Base-by-base conservation (phyloP, 2,888 invertebrate species). In the Calephelis perditalis region DNA sequence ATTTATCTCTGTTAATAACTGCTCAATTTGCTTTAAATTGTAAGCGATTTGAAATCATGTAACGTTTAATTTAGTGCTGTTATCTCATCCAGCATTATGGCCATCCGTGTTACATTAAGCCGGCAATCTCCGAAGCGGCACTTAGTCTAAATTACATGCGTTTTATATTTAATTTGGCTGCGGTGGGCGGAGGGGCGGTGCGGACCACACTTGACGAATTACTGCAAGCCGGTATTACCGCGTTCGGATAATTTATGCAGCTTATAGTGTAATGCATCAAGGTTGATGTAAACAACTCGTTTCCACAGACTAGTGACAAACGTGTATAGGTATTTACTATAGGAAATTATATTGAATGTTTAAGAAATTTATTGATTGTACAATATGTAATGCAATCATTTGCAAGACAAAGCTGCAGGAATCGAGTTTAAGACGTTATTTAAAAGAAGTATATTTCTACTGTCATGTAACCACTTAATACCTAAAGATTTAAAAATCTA, bases 141-240 rank as follows among this genome's bases (percentile, higher is more conserved):
- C 64, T 65, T 59, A 58, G 57, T 52, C 61, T 57, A 56, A 67
- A 65, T 64, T 60, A 64, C 61, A 59, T 58, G 55, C 58, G 62
- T 55, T 63, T 64, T 64, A 65, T 64, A 67, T 68, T 68, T 65
- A 65, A 66, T 63, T 64, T 61, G 62, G 60, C 52, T 63, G 57
- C 55, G 56, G 61, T 52, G 57, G 56, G 49, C 46, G 60, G 45
- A 44, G 56, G 55, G 56, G 56, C 52, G 56, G 59, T 58, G 57
- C 57, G 54, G 81, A 78, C 79, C 80, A 77, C 81, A 81, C 81
- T 76, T 76, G 79, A 78, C 72, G 78, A 75, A 77, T 73, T 76
- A 76, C 74, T 76, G 74, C 73, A 68, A 70, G 69, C 74, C 66
- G 69, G 72, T 74, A 75, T 77, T 77, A 75, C 76, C 74, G 76